Evolutionary conservation across 2,113 vertebrate species (phyloP), one percentile per base, ranked within the genome.

Genomic region (Eupsittula cactorum): DNA sequence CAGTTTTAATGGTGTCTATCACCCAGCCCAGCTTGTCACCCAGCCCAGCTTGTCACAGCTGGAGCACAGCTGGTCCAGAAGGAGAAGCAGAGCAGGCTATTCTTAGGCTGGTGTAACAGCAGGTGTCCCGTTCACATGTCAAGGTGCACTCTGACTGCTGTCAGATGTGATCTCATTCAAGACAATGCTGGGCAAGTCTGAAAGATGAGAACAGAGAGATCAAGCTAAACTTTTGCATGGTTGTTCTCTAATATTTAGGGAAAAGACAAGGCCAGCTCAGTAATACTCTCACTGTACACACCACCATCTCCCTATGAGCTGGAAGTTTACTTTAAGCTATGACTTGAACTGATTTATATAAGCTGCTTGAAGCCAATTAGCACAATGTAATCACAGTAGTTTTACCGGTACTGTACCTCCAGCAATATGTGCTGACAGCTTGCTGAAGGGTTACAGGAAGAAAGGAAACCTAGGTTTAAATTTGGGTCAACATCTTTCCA

Each of bases 281-380:
- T 39, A 59, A 17, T 49, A 7, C 15, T 57, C 16, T 67, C 4
- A 1, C n/a, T 55, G 31, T n/a, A 49, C 41, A 60, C 7, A 3
- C 59, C 41, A 76, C 13, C 27, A 29, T 11, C 53, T 77, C 59
- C 46, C 21, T 41, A 24, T 20, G 28, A 90, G 7, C 16, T 1
- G 1, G 9, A 53, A 87, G 25, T 90, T 94, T 82, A 69, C 28
- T 68, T 81, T 53, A 60, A 74, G 19, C 60, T 53, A 68, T 81
- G 35, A 37, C 70, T 94, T 82, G 64, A 68, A 86, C 53, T 15
- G 50, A 94, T 82, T 94, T 46, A 52, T 19, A 80, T 16, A 80
- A 96, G 68, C 63, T 29, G 46, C 31, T 91, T 81, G 82, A 85
- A 94, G 59, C 91, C 84, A 95, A 87, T 96, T 88, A 95, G 42